These are phyloP conservation scores for Perithous albicinctus DNA, from an alignment of 2,888 invertebrate genomes.

Conservation along the genomic window DNA sequence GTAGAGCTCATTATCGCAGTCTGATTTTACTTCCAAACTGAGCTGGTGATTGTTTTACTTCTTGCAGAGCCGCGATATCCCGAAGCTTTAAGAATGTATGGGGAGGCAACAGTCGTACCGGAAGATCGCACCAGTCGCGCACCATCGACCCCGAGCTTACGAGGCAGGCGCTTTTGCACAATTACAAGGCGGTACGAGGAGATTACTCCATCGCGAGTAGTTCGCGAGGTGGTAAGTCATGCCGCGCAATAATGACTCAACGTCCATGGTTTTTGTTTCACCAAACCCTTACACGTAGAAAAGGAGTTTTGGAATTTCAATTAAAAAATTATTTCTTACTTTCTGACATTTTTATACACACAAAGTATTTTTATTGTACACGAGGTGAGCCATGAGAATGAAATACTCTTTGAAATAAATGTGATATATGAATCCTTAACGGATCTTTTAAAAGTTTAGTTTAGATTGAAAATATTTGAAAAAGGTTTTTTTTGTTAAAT, in stretches of 20 bases:
- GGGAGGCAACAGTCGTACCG: constrained; percentile 89
- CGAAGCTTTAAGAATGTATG: constrained; percentile 90
- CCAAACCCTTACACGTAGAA: neutral
- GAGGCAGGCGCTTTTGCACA: constrained; percentile 89
- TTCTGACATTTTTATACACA: no score
- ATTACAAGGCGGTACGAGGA: constrained; percentile 87
- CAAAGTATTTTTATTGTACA: no score
- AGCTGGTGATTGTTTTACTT: constrained; percentile 71
- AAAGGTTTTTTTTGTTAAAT: no score
- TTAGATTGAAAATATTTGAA: no score
- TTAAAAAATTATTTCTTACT: no score
- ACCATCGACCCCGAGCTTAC: constrained; percentile 91
- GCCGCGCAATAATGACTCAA: neutral
- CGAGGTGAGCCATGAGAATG: no score
- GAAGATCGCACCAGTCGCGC: constrained; percentile 86
- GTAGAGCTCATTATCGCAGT: neutral
- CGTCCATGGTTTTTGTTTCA: neutral
- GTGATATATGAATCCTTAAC: no score
- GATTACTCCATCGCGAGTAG: constrained; percentile 84
- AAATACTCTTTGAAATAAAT: no score
- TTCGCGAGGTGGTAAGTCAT: constrained; percentile 80
- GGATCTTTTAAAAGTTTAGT: no score
- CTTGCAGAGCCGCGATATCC: constrained; percentile 91
- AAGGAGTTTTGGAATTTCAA: neutral
- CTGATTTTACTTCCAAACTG: constrained; percentile 2